Conservation (phyloP, 1,140 invertebrate species). For the Melanaphis sacchari region DNA sequence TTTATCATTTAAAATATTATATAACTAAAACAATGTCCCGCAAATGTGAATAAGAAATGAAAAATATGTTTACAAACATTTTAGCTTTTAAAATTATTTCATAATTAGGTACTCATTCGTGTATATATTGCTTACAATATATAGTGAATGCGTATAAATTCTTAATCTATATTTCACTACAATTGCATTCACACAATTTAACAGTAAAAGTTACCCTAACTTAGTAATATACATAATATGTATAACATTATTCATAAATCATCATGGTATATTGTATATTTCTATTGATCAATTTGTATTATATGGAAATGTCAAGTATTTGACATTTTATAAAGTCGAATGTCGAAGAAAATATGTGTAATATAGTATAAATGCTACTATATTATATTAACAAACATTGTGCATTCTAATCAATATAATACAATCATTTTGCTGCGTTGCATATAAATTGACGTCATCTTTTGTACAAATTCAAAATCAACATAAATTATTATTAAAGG, state of each 20-base stretch:
- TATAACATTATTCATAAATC: neutral
- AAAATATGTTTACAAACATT: neutral
- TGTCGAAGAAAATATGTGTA: neutral
- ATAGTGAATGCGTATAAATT: neutral
- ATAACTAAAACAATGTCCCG: neutral
- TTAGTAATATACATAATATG: too few relatives aligned
- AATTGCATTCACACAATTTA: neutral
- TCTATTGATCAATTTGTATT: neutral
- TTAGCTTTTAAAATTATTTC: neutral
- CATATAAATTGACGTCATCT: neutral
- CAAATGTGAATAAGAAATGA: too few relatives aligned
- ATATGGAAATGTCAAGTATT: neutral
- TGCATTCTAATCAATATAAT: neutral
- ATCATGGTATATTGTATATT: neutral
- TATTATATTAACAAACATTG: neutral
- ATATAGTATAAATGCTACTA: neutral
- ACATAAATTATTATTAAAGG: neutral
- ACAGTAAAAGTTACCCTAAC: neutral
- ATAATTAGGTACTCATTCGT: neutral
- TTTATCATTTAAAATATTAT: neutral
- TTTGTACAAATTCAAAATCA: neutral
- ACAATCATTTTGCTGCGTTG: neutral
- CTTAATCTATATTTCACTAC: neutral
- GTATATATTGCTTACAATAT: neutral
- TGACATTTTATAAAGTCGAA: neutral